Conservation (phyloP, 2,888 invertebrate species). For the Hybos culiciformis region DNA sequence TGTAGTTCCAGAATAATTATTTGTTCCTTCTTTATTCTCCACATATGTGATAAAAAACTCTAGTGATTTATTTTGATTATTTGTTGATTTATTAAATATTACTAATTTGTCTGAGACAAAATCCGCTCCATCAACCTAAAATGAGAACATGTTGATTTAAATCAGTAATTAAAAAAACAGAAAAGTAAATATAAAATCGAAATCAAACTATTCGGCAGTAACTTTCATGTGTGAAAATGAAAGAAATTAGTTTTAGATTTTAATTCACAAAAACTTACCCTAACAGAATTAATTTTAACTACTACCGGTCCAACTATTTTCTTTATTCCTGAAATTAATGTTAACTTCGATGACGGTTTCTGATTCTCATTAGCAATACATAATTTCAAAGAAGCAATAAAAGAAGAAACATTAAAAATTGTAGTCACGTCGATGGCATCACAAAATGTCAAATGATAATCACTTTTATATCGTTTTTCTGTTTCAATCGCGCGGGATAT, state of each 20-base stretch:
- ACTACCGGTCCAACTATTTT: constrained; percentile 2
- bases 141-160: no score
- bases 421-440: constrained; percentile 25
- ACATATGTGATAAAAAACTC: constrained; percentile 21
- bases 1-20: constrained; percentile 5
- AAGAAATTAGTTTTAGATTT: not conserved
- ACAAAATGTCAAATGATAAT: constrained; percentile 22
- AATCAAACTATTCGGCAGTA: not conserved
- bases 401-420: constrained; percentile 31
- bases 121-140: constrained; percentile 26
- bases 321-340: constrained; percentile 14
- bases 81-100: constrained; percentile 13
- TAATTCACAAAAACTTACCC: constrained; percentile 19
- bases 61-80: constrained; percentile 17
- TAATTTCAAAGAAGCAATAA: constrained; percentile 29
- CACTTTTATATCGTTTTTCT: constrained; percentile 24
- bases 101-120: constrained; percentile 19
- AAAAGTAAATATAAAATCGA: not conserved
- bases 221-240: constrained; percentile 6
- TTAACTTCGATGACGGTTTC: constrained; percentile 27
- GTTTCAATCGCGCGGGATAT: constrained; percentile 26
- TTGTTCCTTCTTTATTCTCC: not conserved
- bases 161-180: constrained; percentile 7
- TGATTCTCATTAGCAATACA: constrained; percentile 24
- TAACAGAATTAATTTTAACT: constrained; percentile 25